These are phyloP conservation scores for Anniella stebbinsi DNA, from an alignment of 2,797 vertebrate genomes.

Conservation along the genomic window DNA sequence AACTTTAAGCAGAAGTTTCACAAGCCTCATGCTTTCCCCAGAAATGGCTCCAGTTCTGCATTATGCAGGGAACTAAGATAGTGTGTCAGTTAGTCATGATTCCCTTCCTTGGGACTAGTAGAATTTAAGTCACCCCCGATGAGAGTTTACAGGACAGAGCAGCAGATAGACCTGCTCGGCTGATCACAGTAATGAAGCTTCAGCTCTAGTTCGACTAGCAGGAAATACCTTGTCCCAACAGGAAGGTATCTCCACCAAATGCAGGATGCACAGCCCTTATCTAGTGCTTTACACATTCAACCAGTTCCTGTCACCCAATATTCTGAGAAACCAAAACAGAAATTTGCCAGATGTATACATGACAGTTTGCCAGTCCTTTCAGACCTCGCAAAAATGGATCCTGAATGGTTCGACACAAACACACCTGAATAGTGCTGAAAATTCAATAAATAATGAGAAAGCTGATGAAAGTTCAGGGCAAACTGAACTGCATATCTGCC, in stretches of 20 bases:
- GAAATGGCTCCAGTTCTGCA: slow-evolving; percentile 51
- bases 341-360: background rate
- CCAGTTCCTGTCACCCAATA: slow-evolving; percentile 35
- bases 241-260: slow-evolving; percentile 32
- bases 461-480: background rate
- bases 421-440: background rate
- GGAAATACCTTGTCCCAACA: slow-evolving; percentile 40
- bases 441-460: slow-evolving; percentile 1
- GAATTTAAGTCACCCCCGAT: background rate
- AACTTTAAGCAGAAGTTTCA: slow-evolving; percentile 70
- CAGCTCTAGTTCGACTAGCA: background rate
- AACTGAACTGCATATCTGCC: background rate
- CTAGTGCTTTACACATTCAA: slow-evolving; percentile 34
- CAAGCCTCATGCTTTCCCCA: slow-evolving; percentile 58
- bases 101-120: slow-evolving; percentile 31
- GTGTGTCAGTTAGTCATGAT: slow-evolving; percentile 3
- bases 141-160: background rate
- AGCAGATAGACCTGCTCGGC: background rate
- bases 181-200: background rate
- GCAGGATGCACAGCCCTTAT: slow-evolving; percentile 37
- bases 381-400: background rate
- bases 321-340: slow-evolving; percentile 42
- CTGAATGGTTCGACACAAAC: background rate
- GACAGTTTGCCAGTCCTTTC: background rate
- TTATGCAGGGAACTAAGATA: slow-evolving; percentile 45